These are phyloP conservation scores for Pterostichus madidus DNA, from an alignment of 2,888 invertebrate genomes.

Conservation along the genomic window DNA sequence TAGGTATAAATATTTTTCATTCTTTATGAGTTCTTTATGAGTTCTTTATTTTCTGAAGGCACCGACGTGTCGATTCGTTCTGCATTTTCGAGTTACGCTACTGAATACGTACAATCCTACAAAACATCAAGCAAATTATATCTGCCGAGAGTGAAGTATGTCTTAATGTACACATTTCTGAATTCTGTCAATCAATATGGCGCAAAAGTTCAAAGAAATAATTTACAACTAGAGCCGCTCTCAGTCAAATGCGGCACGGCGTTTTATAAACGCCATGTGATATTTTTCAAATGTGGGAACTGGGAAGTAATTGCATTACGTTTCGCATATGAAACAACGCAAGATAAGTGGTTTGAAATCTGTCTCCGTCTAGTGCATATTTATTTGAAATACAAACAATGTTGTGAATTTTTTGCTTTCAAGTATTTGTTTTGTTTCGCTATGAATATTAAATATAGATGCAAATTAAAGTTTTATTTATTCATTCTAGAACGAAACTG, in stretches of 20 bases:
- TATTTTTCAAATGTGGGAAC: constrained; percentile 41
- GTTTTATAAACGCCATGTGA: constrained; percentile 29
- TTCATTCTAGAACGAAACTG: constrained; percentile 3
- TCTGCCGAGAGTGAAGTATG: too few relatives aligned
- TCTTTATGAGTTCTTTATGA: too few relatives aligned
- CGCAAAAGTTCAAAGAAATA: constrained; percentile 3
- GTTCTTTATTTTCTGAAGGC: too few relatives aligned
- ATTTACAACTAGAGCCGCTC: not conserved
- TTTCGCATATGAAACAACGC: constrained; percentile 37
- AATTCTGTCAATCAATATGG: constrained; percentile 43
- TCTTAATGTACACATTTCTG: not conserved
- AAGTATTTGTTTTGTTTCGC: not conserved
- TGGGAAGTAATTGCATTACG: constrained; percentile 34
- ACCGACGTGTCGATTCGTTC: too few relatives aligned
- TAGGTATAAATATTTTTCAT: too few relatives aligned
- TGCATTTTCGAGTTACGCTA: too few relatives aligned
- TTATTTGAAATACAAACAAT: constrained; percentile 20
- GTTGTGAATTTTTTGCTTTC: not conserved
- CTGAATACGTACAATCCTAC: too few relatives aligned
- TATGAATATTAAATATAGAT: constrained; percentile 22
- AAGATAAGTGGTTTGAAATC: constrained; percentile 19
- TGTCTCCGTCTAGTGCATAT: constrained; percentile 25
- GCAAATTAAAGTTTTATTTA: constrained; percentile 29
- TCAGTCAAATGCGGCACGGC: not conserved
- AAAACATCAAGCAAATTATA: not conserved